Conservation (phyloP, 2,888 invertebrate species). For the Mimachlamys varia region DNA sequence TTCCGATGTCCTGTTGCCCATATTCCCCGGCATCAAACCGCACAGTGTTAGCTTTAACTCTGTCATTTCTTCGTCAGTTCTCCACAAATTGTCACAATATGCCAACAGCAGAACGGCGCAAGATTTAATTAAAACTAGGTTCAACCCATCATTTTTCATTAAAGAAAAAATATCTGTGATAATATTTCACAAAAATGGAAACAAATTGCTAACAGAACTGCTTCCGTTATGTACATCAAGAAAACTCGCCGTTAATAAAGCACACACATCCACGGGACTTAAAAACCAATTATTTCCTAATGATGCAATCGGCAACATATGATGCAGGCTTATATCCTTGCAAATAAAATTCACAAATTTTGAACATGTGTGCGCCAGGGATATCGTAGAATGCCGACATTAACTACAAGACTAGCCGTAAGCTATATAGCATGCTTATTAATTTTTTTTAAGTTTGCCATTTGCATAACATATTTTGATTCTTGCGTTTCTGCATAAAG, state of each 20-base stretch:
- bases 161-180: conserved; percentile 3
- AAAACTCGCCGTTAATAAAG: not conserved
- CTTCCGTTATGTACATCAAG: not conserved
- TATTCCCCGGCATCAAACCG: not conserved
- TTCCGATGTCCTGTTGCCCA: not conserved
- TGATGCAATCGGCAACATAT: conserved; percentile 10
- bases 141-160: not conserved
- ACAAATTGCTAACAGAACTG: not conserved
- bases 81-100: conserved; percentile 12
- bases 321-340: not conserved
- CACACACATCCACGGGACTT: conserved; percentile 16
- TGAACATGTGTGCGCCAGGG: conserved; percentile 11
- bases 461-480: conserved; percentile 28
- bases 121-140: conserved; percentile 4
- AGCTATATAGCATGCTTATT: not conserved
- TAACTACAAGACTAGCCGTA: not conserved
- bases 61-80: not conserved
- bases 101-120: not conserved
- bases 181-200: conserved; percentile 23
- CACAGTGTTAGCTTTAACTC: not conserved
- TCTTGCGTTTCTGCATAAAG: not conserved
- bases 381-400: not conserved
- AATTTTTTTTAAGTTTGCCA: not conserved
- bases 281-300: conserved; percentile 1
- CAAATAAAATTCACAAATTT: conserved; percentile 23